phyloP scores from a whole-genome alignment of 2,797 vertebrate species.

The Triplophysa yarkandensis region DNA sequence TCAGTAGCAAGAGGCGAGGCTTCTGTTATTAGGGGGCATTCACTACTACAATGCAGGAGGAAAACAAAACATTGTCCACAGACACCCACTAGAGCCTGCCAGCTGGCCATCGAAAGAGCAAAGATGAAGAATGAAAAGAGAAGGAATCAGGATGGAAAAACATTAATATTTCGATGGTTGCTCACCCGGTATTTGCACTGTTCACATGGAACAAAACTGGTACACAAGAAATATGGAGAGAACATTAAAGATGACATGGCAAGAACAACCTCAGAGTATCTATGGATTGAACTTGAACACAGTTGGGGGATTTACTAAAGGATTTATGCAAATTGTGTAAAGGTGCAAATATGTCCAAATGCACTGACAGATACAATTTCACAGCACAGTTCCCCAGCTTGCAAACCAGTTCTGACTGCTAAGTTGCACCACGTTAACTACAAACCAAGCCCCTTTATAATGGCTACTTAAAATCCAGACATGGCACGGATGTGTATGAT shows the following conservation, averaged over 20 bases:
- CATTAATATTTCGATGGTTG: conserved; percentile 84
- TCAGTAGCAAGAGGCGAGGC: conserved; percentile 76
- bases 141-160: conserved; percentile 88
- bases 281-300: not conserved
- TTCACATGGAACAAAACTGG: conserved; percentile 85
- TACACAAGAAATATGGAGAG: conserved; percentile 91
- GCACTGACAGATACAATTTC: not conserved
- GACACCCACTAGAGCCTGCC: conserved; percentile 83
- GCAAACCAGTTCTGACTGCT: not conserved
- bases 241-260: conserved; percentile 77
- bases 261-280: not conserved
- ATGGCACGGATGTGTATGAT: not conserved
- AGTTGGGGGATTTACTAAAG: not conserved
- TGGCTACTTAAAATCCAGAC: not conserved
- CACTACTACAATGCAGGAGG: conserved; percentile 76
- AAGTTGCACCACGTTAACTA: not conserved
- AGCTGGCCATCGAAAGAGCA: conserved; percentile 88
- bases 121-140: conserved; percentile 85
- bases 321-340: not conserved
- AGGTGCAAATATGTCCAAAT: not conserved
- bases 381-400: not conserved
- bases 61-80: conserved; percentile 79
- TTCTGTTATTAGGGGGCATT: conserved; percentile 80
- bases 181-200: conserved; percentile 81
- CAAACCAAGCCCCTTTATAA: not conserved